Percentiles rank a stretch among this genome's conserved stretches.
phyloP scores from a whole-genome alignment of 2,113 vertebrate species.

The Phalacrocorax brasilianus region DNA sequence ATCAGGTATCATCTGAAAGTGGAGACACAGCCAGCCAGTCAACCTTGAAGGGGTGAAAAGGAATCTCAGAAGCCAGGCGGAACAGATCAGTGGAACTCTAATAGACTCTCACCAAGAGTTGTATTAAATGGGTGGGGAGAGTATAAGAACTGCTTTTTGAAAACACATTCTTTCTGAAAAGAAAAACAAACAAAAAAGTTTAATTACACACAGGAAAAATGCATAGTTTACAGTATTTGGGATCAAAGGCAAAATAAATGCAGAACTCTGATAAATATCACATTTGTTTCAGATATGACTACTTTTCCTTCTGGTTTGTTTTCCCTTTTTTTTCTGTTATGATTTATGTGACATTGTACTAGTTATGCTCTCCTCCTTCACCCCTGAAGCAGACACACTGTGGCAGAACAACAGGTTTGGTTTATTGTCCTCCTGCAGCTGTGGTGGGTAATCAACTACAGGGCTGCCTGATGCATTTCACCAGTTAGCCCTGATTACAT shows the following conservation, averaged over 20 bases:
- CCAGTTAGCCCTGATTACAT: background rate
- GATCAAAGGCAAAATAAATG: background rate
- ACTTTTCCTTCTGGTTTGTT: background rate
- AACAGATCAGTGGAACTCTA: background rate
- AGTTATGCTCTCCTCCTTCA: background rate
- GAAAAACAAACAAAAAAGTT: background rate
- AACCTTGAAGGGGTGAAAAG: background rate
- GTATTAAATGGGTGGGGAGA: background rate
- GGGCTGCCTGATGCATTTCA: background rate
- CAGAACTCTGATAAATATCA: background rate
- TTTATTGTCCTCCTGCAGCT: background rate
- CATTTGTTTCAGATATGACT: background rate
- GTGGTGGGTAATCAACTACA: background rate
- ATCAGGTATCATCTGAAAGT: background rate
- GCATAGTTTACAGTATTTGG: background rate
- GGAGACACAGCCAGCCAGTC: background rate
- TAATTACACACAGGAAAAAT: background rate
- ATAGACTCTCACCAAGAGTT: background rate
- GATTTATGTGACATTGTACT: background rate
- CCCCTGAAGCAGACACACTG: background rate
- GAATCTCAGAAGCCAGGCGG: background rate
- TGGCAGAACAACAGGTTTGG: background rate
- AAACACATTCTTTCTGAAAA: background rate
- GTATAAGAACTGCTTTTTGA: background rate
- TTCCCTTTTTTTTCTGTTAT: background rate